Evolutionary conservation across 2,113 vertebrate species (phyloP), one percentile per base, ranked within the genome.

Genomic region (Scomber scombrus): DNA sequence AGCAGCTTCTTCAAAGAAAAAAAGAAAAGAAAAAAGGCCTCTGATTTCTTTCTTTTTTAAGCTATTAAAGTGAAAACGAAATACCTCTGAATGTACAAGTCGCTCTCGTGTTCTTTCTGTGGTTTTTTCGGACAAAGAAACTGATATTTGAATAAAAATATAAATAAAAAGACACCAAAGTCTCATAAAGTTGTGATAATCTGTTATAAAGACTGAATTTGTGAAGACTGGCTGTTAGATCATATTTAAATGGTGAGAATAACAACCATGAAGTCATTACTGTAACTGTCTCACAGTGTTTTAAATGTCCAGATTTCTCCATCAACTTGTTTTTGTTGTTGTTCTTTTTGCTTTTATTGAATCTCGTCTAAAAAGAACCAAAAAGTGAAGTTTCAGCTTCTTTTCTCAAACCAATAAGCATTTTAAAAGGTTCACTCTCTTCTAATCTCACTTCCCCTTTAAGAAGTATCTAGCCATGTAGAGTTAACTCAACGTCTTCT

Each of bases 41-140:
- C 62, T 70, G 12, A 63, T 47, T 26, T 26, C 3, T 26, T 26
- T 26, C 3, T 26, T 26, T 26, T 84, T 68, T 52, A 84, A 86
- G 80, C 77, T 88, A 81, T 85, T 88, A 69, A 81, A 81, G 72
- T 72, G 51, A 84, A 81, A 81, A 72, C 69, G 51, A 84, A 83
- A 90, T 88, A 90, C 85, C 88, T 80, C 85, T 80, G 80, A 85
- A 78, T 83, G 82, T 78, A 52, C n/a, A 8, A 49, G 16, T 34
- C 21, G 60, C 63, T 87, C 43, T 21, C 34, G n/a, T 52, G 66
- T 73, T 60, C n/a, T 86, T 74, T 76, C 16, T 79, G 12, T 46
- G 19, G 19, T 55, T 55, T 23, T 55, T 19, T 23, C 4, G 19
- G 19, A 31, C 26, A 58, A 58, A 58, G 31, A 52, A 18, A 54